phyloP scores from a whole-genome alignment of 2,888 invertebrate species.

The Tetragnatha montana region DNA sequence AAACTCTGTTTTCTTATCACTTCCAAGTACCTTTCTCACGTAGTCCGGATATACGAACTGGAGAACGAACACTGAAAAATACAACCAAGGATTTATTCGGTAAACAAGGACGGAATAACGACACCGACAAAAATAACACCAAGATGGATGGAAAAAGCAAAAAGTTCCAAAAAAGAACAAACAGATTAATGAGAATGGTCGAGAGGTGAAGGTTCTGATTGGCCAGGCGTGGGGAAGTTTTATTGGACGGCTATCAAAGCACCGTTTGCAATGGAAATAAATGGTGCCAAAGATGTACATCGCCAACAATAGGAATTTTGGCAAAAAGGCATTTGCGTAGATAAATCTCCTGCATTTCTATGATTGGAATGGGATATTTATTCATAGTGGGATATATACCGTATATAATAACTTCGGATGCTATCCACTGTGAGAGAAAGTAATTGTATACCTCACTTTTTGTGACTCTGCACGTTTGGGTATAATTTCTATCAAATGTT shows the following conservation, averaged over 20 bases:
- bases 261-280: slow-evolving; percentile 21
- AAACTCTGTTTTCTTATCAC: no score
- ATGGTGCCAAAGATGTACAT: neutral
- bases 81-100: neutral
- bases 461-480: neutral
- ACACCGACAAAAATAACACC: neutral
- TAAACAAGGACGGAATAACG: neutral
- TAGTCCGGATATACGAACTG: neutral
- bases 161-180: slow-evolving; percentile 5
- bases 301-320: neutral
- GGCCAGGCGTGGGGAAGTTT: slow-evolving; percentile 13
- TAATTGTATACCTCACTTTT: neutral
- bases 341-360: neutral
- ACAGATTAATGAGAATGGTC: slow-evolving; percentile 30
- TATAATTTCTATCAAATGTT: neutral
- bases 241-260: slow-evolving; percentile 13
- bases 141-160: neutral
- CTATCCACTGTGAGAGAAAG: neutral
- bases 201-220: slow-evolving; percentile 14
- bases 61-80: neutral
- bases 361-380: neutral
- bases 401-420: neutral
- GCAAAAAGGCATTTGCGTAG: neutral
- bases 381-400: neutral
- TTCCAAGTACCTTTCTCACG: no score